Evolutionary conservation across 2,797 vertebrate genomes (phyloP).

Genomic region (Euthynnus affinis): DNA sequence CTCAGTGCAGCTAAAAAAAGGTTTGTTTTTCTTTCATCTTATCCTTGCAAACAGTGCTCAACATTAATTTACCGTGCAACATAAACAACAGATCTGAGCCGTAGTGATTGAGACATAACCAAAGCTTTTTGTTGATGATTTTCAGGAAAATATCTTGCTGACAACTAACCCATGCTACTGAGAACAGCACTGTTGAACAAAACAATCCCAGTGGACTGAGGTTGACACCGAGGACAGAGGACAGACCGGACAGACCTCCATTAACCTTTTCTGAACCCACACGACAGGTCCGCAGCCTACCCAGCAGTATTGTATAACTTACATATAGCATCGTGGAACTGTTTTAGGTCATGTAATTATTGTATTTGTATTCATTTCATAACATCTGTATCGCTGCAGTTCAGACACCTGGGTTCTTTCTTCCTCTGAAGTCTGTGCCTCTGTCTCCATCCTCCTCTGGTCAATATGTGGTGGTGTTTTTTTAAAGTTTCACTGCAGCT

Average conservation of each 20-base stretch:
- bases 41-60: background rate
- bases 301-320: conserved; percentile 95
- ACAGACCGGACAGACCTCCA: conserved; percentile 75
- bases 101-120: background rate
- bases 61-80: too few relatives aligned
- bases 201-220: conserved; percentile 70
- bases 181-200: conserved; percentile 66
- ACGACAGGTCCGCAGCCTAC: conserved; percentile 86
- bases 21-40: background rate
- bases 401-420: conserved; percentile 76
- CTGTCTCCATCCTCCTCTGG: conserved; percentile 67
- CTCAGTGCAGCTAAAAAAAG: background rate
- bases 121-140: conserved; percentile 2
- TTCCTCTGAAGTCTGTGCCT: conserved; percentile 75
- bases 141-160: conserved; percentile 97
- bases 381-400: conserved; percentile 90
- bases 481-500: conserved; percentile 82
- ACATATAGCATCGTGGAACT: conserved; percentile 86
- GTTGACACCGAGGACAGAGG: conserved; percentile 53
- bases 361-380: conserved; percentile 94
- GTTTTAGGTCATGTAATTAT: conserved; percentile 97
- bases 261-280: conserved; percentile 83
- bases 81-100: background rate
- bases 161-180: conserved; percentile 87
- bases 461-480: conserved; percentile 73